Conservation (phyloP, 2,113 vertebrate genomes). For the Sprattus sprattus region DNA sequence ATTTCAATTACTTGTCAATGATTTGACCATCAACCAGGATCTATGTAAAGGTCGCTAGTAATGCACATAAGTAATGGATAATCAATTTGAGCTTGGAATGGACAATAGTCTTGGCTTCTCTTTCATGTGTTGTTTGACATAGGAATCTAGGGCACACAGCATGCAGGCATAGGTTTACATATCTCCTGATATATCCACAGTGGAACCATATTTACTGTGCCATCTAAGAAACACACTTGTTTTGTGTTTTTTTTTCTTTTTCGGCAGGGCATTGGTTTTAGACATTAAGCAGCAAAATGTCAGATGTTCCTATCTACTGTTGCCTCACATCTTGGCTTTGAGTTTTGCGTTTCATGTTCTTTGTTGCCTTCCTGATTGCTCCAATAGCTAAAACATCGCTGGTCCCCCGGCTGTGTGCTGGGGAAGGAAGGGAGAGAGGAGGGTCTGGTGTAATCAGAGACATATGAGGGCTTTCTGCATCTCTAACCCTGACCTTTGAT, state of each 20-base stretch:
- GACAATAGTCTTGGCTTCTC: background rate
- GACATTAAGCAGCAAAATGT: constrained; percentile 26
- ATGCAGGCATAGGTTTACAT: background rate
- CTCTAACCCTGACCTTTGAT: constrained; percentile 71
- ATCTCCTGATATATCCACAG: background rate
- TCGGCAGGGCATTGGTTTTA: background rate
- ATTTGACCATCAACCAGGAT: background rate
- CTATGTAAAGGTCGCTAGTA: constrained; percentile 15
- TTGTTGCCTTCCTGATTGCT: constrained; percentile 67
- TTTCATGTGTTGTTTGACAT: background rate
- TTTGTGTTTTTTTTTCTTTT: constrained; percentile 4
- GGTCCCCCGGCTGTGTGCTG: constrained; percentile 59
- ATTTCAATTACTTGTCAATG: background rate
- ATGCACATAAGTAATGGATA: background rate
- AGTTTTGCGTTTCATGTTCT: constrained; percentile 73
- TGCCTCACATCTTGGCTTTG: constrained; percentile 52
- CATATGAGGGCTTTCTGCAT: constrained; percentile 64
- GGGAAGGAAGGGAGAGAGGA: constrained; percentile 26
- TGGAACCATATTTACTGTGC: background rate
- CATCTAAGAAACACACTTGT: background rate
- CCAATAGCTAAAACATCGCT: constrained; percentile 72
- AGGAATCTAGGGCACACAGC: background rate
- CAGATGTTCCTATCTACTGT: constrained; percentile 32
- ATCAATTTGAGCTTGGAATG: constrained; percentile 4
- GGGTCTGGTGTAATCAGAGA: constrained; percentile 68